Conservation (phyloP, 1,140 invertebrate genomes). For the Zaprionus camerounensis region DNA sequence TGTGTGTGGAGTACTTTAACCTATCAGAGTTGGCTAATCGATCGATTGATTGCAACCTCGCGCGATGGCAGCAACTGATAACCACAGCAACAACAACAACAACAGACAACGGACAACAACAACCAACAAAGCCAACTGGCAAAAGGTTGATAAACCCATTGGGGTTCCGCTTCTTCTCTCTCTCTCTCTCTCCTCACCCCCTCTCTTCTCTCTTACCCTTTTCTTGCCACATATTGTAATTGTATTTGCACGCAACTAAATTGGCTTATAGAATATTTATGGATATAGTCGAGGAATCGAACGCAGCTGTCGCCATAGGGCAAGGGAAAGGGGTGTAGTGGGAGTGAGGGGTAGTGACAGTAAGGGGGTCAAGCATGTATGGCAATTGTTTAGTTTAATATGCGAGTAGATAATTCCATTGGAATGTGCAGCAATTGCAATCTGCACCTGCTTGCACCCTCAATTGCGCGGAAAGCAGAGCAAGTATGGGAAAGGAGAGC, state of each 20-base stretch:
- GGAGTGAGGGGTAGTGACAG: too few relatives aligned
- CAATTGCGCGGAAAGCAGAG: slow-evolving; percentile 31
- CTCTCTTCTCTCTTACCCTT: background rate
- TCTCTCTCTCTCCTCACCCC: background rate
- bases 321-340: background rate
- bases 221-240: slow-evolving; percentile 52
- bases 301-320: slow-evolving; percentile 40
- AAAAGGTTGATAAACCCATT: slow-evolving; percentile 74
- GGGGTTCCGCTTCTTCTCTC: slow-evolving; percentile 2
- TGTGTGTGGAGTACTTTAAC: slow-evolving; percentile 59
- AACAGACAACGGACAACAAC: slow-evolving; percentile 21
- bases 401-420: slow-evolving; percentile 27
- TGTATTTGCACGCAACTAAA: slow-evolving; percentile 72
- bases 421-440: slow-evolving; percentile 21
- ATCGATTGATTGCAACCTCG: slow-evolving; percentile 66
- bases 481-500: background rate
- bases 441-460: slow-evolving; percentile 22
- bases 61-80: slow-evolving; percentile 61
- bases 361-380: background rate
- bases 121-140: background rate
- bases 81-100: slow-evolving; percentile 58
- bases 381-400: slow-evolving; percentile 37
- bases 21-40: slow-evolving; percentile 69
- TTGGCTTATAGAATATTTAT: slow-evolving; percentile 77
- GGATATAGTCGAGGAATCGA: slow-evolving; percentile 46